Conservation (phyloP, 2,113 vertebrate genomes). For the Burhinus bistriatus region DNA sequence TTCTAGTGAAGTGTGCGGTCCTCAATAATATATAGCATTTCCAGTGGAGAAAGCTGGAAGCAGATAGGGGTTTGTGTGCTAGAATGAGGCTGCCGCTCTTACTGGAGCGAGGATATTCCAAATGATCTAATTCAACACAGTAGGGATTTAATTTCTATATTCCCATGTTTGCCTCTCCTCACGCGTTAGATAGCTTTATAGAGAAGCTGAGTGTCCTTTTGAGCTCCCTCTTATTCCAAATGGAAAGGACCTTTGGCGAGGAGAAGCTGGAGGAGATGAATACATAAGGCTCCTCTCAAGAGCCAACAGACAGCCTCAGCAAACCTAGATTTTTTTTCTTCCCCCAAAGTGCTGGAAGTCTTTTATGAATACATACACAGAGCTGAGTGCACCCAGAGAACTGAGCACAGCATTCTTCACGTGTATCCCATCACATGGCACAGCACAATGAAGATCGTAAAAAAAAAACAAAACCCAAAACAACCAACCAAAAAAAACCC, state of each 20-base stretch:
- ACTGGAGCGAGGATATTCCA: neutral
- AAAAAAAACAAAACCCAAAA: neutral
- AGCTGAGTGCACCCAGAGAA: neutral
- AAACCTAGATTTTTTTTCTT: neutral
- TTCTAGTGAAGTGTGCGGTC: constrained; percentile 41
- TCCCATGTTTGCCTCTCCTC: neutral
- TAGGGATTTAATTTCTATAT: neutral
- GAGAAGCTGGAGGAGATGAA: neutral
- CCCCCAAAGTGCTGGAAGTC: neutral
- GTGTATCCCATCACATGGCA: neutral
- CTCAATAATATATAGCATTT: constrained; percentile 27
- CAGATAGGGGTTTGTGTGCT: neutral
- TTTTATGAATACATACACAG: neutral
- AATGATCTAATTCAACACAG: neutral
- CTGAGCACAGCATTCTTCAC: neutral
- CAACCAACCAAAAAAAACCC: neutral
- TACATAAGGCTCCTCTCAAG: neutral
- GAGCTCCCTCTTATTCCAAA: neutral
- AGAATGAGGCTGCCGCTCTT: neutral
- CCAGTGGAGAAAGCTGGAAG: constrained; percentile 32
- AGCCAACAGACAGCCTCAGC: neutral
- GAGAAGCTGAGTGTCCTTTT: neutral
- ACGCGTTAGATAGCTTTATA: neutral
- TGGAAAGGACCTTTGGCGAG: neutral
- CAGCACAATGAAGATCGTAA: fast-evolving